Conservation (phyloP, 2,797 vertebrate genomes). For the Coreius guichenoti region DNA sequence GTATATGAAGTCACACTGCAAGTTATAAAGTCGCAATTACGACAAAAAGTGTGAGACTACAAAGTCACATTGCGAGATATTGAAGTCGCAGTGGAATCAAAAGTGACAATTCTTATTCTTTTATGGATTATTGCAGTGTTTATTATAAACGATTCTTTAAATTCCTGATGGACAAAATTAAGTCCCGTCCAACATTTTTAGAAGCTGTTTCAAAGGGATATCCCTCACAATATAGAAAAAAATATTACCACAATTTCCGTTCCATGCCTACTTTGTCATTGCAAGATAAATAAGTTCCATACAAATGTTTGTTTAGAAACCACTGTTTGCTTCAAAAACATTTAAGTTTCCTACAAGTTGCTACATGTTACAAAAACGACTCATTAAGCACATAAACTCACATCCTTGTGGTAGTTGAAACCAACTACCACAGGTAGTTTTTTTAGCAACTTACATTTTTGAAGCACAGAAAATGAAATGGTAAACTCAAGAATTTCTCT, state of each 20-base stretch:
- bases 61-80: neutral
- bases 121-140: neutral
- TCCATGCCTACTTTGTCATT: neutral
- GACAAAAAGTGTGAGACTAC: neutral
- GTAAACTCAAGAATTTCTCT: neutral
- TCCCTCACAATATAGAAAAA: neutral
- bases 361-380: neutral
- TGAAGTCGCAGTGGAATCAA: neutral
- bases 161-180: neutral
- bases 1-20: neutral
- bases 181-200: neutral
- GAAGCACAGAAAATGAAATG: constrained; percentile 1
- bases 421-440: no score
- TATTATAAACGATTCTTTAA: neutral
- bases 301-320: neutral
- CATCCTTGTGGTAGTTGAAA: neutral
- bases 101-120: neutral
- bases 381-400: neutral
- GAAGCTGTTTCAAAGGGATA: neutral
- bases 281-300: neutral
- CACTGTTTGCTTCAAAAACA: neutral
- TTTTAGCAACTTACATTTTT: neutral
- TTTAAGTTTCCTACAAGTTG: neutral
- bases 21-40: neutral
- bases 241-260: neutral